phyloP scores from a whole-genome alignment of 2,797 vertebrate genomes.

The Lycodopsis pacificus region DNA sequence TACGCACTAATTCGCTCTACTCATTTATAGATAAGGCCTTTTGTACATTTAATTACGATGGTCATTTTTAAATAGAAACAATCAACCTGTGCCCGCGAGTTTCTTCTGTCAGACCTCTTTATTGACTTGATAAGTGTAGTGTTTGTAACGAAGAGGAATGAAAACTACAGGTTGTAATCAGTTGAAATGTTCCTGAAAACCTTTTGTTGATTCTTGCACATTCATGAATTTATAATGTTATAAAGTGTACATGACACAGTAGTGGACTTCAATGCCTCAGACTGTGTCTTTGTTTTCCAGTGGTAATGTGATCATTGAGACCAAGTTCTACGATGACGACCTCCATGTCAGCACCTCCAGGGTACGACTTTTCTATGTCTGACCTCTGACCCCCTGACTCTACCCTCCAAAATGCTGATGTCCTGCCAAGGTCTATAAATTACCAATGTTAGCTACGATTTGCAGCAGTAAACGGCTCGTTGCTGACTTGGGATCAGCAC shows the following conservation, averaged over 20 bases:
- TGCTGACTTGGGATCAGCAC: constrained; percentile 43
- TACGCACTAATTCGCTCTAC: too few relatives aligned
- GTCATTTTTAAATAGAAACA: neutral
- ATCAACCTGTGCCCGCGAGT: neutral
- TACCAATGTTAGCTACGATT: constrained; percentile 56
- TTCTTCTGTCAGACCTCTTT: neutral
- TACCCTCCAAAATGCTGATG: constrained; percentile 53
- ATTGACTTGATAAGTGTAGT: neutral
- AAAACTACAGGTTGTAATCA: neutral
- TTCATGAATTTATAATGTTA: neutral
- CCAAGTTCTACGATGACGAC: constrained; percentile 97
- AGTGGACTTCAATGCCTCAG: neutral
- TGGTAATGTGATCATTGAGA: constrained; percentile 99
- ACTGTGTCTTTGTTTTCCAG: constrained; percentile 76
- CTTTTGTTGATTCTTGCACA: neutral
- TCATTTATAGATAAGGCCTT: neutral
- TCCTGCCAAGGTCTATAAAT: constrained; percentile 67
- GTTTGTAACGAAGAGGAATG: neutral
- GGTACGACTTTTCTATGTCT: constrained; percentile 99
- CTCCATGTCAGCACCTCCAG: constrained; percentile 99
- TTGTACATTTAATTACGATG: neutral
- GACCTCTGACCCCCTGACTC: constrained; percentile 70
- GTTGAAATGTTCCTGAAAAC: neutral
- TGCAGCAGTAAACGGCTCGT: constrained; percentile 41
- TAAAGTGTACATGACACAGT: neutral